Evolutionary conservation across 2,797 vertebrate species (phyloP).

Genomic region (Orientallactaga sibirica): DNA sequence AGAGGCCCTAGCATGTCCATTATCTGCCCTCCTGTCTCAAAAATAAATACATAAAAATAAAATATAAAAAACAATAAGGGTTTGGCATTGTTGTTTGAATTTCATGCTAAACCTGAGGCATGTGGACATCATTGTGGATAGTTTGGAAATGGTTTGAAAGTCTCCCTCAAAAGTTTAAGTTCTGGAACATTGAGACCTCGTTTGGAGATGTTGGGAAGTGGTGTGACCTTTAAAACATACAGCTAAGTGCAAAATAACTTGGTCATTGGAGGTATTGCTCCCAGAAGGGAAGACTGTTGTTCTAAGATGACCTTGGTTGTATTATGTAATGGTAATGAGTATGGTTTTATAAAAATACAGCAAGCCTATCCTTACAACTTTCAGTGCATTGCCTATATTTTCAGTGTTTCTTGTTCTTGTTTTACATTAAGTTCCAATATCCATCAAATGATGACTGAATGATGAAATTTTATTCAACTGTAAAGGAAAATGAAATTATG

Average conservation of each 20-base stretch:
- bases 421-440: no score
- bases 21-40: no score
- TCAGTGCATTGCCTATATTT: no score
- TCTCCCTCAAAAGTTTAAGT: not conserved
- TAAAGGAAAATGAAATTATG: no score
- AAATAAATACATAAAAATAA: no score
- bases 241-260: not conserved
- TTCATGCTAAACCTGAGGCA: not conserved
- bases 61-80: not conserved
- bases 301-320: no score
- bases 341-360: not conserved
- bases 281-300: not conserved
- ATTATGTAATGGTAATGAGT: not conserved
- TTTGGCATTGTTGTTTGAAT: not conserved
- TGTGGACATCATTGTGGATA: not conserved
- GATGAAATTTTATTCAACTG: no score
- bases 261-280: not conserved
- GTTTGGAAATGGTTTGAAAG: not conserved
- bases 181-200: not conserved
- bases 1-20: no score
- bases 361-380: no score
- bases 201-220: not conserved
- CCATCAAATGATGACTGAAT: no score
- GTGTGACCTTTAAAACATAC: not conserved
- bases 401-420: no score